Evolutionary conservation across 2,888 invertebrate genomes (phyloP), one percentile per base, ranked within the genome.

Genomic region (Gastracanthus pulcherrimus): DNA sequence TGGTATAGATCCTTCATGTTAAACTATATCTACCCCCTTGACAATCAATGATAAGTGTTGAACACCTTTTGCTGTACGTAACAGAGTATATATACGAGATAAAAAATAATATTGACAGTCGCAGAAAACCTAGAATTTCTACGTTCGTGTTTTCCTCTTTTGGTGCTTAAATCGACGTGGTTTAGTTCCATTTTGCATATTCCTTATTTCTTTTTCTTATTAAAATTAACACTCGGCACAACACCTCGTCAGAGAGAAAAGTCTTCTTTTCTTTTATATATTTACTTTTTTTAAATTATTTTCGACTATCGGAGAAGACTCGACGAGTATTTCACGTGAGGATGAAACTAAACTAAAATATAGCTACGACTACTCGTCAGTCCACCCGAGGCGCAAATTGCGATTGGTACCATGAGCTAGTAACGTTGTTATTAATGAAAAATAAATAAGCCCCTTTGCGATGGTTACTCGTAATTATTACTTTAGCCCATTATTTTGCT

Each of bases 381-480:
- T 64, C 70, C 29, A 23, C 3, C 51, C 69, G 71, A 75, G 19
- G 48, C 38, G 31, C 38, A 64, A 55, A 74, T 69, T 79, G 64
- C 71, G 55, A 81, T 80, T 78, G 76, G 80, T 80, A 82, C 76
- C 67, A 71, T 80, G 82, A 82, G 83, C 83, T 83, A 83, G 76
- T 80, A 82, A 83, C 60, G 74, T 69, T 79, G 67, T 70, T 80
- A 75, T 62, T 78, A 66, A 75, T 79, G 67, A 75, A 82, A 81
- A 85, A 86, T 86, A 85, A 86, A 85, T 85, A 84, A 85, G 81
- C 84, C 80, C 83, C 62, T 84, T 83, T 81, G 48, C 31, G 55
- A 70, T 75, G 29, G 31, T 70, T 75, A 85, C 71, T 82, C 75
- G 69, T 82, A 70, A 82, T 78, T 64, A 75, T 70, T 77, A 77